These are phyloP conservation scores for Pachypeltis micranthus DNA, from an alignment of 1,140 invertebrate genomes.

Conservation along the genomic window DNA sequence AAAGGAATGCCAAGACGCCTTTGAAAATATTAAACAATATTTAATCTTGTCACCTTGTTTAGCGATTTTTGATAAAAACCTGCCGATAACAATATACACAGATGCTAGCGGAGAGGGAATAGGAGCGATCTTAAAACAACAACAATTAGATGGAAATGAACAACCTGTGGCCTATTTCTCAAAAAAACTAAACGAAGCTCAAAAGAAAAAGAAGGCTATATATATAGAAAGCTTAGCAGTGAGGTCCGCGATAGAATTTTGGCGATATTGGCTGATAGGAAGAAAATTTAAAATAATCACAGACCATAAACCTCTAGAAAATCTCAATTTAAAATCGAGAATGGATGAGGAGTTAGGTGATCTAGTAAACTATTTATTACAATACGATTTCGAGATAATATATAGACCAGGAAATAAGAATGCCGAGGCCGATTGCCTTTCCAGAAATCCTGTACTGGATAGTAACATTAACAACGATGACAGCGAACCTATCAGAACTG, in stretches of 20 bases:
- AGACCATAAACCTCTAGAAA: slow-evolving; percentile 35
- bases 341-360: no score
- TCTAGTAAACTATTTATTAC: slow-evolving; percentile 32
- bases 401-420: slow-evolving; percentile 26
- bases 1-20: slow-evolving; percentile 30
- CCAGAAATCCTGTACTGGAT: slow-evolving; percentile 27
- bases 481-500: not conserved
- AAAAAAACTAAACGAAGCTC: no score
- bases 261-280: slow-evolving; percentile 35
- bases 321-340: slow-evolving; percentile 34
- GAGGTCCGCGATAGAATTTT: slow-evolving; percentile 34
- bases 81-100: slow-evolving; percentile 32
- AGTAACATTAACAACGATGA: slow-evolving; percentile 24
- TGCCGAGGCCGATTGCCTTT: slow-evolving; percentile 25
- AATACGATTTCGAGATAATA: slow-evolving; percentile 30
- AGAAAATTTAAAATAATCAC: slow-evolving; percentile 33
- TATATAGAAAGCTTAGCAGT: slow-evolving; percentile 34
- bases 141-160: slow-evolving; percentile 26
- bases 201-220: slow-evolving; percentile 32
- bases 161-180: no score
- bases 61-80: slow-evolving; percentile 30
- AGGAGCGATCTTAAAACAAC: slow-evolving; percentile 33
- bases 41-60: slow-evolving; percentile 31
- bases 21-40: slow-evolving; percentile 31
- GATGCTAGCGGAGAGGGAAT: slow-evolving; percentile 31